These are phyloP conservation scores for Oncorhynchus masou DNA, from an alignment of 2,113 vertebrate species.

Conservation along the genomic window DNA sequence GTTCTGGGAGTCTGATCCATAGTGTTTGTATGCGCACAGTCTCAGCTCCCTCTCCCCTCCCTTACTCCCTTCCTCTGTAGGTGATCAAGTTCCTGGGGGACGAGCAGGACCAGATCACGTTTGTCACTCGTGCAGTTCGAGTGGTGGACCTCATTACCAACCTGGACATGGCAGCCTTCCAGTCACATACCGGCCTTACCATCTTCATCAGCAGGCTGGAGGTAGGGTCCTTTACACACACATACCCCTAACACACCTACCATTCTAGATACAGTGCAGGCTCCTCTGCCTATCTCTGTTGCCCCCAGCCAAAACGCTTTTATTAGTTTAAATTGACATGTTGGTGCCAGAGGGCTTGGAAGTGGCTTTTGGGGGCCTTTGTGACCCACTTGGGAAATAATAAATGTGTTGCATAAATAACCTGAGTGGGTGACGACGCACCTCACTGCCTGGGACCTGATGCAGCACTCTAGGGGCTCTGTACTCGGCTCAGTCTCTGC, in stretches of 20 bases:
- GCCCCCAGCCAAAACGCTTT: no score
- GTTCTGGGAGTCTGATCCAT: not conserved
- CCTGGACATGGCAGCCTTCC: slow-evolving; percentile 98
- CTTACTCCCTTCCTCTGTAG: slow-evolving; percentile 60
- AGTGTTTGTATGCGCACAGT: not conserved
- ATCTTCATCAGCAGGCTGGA: slow-evolving; percentile 97
- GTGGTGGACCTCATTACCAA: slow-evolving; percentile 99
- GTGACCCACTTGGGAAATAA: no score
- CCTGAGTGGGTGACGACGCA: slow-evolving; percentile 72
- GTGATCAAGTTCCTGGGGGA: slow-evolving; percentile 97
- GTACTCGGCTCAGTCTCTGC: not conserved
- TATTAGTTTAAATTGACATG: no score
- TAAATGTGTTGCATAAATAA: slow-evolving; percentile 76
- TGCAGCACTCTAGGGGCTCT: not conserved
- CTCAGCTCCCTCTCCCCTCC: not conserved
- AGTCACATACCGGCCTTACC: slow-evolving; percentile 92
- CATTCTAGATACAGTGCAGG: no score
- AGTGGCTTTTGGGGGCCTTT: no score
- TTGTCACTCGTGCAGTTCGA: slow-evolving; percentile 92
- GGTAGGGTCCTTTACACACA: slow-evolving; percentile 61
- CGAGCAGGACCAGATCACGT: slow-evolving; percentile 98
- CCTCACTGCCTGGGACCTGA: not conserved
- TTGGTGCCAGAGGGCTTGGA: no score
- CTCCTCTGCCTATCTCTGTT: no score
- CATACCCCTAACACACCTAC: not conserved